phyloP scores from a whole-genome alignment of 2,888 invertebrate genomes.

The Drosophila subquinaria region DNA sequence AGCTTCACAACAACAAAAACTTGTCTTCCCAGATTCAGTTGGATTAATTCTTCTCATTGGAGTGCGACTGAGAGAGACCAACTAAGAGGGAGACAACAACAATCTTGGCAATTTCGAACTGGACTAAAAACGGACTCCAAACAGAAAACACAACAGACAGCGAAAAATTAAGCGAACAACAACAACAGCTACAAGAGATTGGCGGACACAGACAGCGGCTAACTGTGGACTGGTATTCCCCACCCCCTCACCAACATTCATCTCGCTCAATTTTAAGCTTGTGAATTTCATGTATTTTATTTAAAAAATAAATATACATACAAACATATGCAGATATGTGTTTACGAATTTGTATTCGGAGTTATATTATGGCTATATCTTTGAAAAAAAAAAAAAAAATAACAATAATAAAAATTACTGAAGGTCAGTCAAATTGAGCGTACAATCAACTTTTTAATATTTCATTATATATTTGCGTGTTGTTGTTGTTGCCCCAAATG shows the following conservation, averaged over 20 bases:
- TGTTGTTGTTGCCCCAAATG: conserved; percentile 32
- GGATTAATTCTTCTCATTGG: conserved; percentile 71
- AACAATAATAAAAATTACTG: conserved; percentile 51
- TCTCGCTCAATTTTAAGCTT: conserved; percentile 38
- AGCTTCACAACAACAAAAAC: conserved; percentile 63
- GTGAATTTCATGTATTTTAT: conserved; percentile 58
- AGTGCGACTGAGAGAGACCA: conserved; percentile 36
- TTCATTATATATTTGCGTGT: conserved; percentile 51
- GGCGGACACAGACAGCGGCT: conserved; percentile 34
- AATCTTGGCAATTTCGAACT: conserved; percentile 73
- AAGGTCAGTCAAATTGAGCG: conserved; percentile 76
- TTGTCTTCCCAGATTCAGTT: conserved; percentile 80
- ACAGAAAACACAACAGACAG: conserved; percentile 50
- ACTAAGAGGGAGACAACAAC: conserved; percentile 39
- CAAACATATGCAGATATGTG: conserved; percentile 33
- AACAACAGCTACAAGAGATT: conserved; percentile 30
- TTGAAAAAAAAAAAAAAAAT: conserved; percentile 23
- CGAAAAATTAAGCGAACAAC: conserved; percentile 20
- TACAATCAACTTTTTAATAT: conserved; percentile 76
- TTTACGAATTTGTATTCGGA: conserved; percentile 53
- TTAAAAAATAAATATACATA: conserved; percentile 64
- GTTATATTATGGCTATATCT: conserved; percentile 65
- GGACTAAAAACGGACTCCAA: conserved; percentile 77
- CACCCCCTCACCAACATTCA: conserved; percentile 19
- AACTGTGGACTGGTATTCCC: conserved; percentile 73